Evolutionary conservation across 2,113 vertebrate species (phyloP).

Genomic region (Semnopithecus entellus): DNA sequence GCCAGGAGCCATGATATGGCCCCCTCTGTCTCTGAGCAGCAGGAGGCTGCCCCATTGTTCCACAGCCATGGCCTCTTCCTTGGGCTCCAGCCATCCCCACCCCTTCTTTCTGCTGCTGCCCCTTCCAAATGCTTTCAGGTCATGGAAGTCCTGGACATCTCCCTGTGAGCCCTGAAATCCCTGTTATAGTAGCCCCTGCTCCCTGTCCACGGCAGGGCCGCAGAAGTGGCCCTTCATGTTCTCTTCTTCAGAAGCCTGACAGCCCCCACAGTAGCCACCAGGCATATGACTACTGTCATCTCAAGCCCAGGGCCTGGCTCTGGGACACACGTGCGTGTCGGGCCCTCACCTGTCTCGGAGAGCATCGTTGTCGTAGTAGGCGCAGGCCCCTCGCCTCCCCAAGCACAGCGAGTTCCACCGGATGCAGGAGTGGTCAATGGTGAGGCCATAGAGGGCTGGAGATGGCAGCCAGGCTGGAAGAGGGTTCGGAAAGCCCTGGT

Average conservation of each 20-base stretch:
- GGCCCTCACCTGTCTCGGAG: conserved; percentile 90
- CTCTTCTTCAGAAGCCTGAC: neutral
- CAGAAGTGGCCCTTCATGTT: neutral
- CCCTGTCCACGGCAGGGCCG: neutral
- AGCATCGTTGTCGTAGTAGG: conserved; percentile 93
- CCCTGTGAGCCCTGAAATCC: neutral
- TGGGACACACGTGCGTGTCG: accelerated
- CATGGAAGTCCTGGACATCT: neutral
- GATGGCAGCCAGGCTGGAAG: conserved; percentile 93
- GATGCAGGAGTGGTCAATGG: conserved; percentile 94
- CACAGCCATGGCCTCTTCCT: neutral
- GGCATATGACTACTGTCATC: neutral
- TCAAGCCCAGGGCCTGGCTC: neutral
- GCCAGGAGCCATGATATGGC: accelerated
- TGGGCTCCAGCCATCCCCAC: no score
- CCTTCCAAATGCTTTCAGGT: neutral
- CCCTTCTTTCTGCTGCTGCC: neutral
- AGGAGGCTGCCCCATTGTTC: neutral
- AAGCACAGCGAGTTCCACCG: conserved; percentile 89
- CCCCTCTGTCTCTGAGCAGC: neutral
- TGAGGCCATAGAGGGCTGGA: conserved; percentile 91
- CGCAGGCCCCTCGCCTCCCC: conserved; percentile 86
- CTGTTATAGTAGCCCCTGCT: neutral
- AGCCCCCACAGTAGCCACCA: accelerated
- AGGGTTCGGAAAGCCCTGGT: conserved; percentile 19